Base-by-base conservation (phyloP, 2,888 invertebrate species). In the Amorpha juglandis region DNA sequence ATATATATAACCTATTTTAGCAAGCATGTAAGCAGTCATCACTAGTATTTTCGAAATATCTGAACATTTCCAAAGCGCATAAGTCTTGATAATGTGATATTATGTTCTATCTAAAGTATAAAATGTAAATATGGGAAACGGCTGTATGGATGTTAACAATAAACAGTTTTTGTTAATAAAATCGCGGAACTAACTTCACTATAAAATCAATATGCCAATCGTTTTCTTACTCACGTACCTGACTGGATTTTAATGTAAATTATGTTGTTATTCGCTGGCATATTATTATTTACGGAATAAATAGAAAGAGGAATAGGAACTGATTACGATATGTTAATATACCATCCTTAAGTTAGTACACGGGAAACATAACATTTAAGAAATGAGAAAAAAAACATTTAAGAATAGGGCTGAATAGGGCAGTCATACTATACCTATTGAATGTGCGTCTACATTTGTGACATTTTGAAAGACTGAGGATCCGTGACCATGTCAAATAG, bases 131-230 rank as follows among this genome's bases (percentile, higher is more conserved):
- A 42, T 19, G 58, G 58, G 42, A 58, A 58, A 19, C 21, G 7
- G 16, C 11, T 16, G 19, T 19, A 38, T 7, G 19, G 58, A 19
- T 42, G 19, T 42, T 19, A 16, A 38, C n/a, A 42, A 58, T 12
- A 58, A 58, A 55, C 8, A 1, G 6, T 16, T 12, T 58, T 58
- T 58, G 19, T 58, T 16, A 58, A 58, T 58, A 58, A 38, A 58
- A 38, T 58, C 12, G 58, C 58, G 58, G 58, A 58, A 58, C 35
- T 38, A 55, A 38, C 35, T 42, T 53, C 12, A 58, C 38, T 58
- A 58, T 58, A 42, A 58, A 58, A 58, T 58, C 58, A 58, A 58
- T 58, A 58, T 58, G 58, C 58, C 58, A 42, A 58, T 58, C 42
- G 58, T 58, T 58, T 38, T 19, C 58, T 42, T 21, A 58, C 21